phyloP scores from a whole-genome alignment of 1,140 invertebrate species.

The Chrysoperla carnea region DNA sequence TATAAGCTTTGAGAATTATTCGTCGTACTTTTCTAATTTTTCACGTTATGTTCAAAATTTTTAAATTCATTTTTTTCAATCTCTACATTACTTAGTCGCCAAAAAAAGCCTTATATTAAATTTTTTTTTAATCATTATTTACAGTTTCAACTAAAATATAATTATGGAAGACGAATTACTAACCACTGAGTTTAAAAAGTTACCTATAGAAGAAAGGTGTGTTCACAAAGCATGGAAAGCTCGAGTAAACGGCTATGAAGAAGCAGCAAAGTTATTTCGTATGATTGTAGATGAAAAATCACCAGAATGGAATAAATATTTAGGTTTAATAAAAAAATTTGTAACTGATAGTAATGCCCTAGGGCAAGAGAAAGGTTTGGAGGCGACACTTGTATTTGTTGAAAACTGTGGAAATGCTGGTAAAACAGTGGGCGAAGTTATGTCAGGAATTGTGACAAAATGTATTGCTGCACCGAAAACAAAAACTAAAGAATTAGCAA shows the following conservation, averaged over 20 bases:
- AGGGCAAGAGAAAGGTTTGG: constrained; percentile 90
- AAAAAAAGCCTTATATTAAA: no score
- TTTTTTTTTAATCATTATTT: no score
- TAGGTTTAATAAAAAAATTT: constrained; percentile 89
- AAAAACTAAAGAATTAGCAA: constrained; percentile 80
- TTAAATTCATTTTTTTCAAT: no score
- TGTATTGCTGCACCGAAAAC: constrained; percentile 80
- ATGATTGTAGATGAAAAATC: constrained; percentile 81
- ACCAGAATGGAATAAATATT: constrained; percentile 81
- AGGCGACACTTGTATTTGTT: constrained; percentile 75
- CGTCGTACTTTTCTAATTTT: no score
- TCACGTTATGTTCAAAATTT: no score
- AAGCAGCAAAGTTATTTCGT: constrained; percentile 74
- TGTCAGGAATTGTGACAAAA: constrained; percentile 77
- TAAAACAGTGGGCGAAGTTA: constrained; percentile 77
- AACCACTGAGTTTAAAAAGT: constrained; percentile 69
- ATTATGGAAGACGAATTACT: constrained; percentile 57
- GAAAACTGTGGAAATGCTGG: constrained; percentile 74
- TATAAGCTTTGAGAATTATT: no score
- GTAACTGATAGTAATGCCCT: constrained; percentile 86
- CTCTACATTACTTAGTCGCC: no score
- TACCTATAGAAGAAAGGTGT: constrained; percentile 79
- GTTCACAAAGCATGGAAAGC: constrained; percentile 94
- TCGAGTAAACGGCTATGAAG: constrained; percentile 82
- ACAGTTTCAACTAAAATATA: not conserved